Percentiles rank a stretch among this genome's conserved stretches.
Evolutionary conservation across 2,888 invertebrate genomes (phyloP).

Genomic region (Andrena marginata): DNA sequence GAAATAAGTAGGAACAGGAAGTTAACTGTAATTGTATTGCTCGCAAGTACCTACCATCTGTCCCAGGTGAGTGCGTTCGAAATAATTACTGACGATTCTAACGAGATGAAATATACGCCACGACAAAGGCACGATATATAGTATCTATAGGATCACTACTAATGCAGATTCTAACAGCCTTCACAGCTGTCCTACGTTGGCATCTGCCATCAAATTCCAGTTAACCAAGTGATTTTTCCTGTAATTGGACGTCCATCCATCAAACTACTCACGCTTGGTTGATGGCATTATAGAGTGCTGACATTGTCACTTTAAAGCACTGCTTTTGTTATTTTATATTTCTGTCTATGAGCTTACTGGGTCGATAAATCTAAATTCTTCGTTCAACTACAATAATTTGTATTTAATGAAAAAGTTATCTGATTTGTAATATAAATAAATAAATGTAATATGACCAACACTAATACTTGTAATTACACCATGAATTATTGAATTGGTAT

Average conservation of each 20-base stretch:
- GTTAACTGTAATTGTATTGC: neutral
- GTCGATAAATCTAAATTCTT: no score
- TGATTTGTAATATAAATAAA: no score
- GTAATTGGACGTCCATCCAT: neutral
- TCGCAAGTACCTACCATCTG: conserved; percentile 49
- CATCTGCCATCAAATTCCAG: conserved; percentile 65
- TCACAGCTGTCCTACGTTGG: conserved; percentile 68
- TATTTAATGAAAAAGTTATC: no score
- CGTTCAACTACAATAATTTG: no score
- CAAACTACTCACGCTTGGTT: neutral
- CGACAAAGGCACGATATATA: conserved; percentile 53
- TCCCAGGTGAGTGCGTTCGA: conserved; percentile 13
- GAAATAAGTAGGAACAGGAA: neutral
- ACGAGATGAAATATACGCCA: conserved; percentile 50
- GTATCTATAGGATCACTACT: conserved; percentile 55
- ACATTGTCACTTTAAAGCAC: no score
- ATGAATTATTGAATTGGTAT: no score
- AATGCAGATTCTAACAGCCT: conserved; percentile 50
- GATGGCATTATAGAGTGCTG: no score
- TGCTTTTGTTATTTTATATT: no score
- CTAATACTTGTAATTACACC: no score
- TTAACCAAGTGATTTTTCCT: conserved; percentile 26
- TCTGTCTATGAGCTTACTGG: no score
- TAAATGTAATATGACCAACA: no score
- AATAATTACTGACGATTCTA: conserved; percentile 69